Conservation (phyloP, 2,113 vertebrate genomes). For the Hemiscyllium ocellatum region DNA sequence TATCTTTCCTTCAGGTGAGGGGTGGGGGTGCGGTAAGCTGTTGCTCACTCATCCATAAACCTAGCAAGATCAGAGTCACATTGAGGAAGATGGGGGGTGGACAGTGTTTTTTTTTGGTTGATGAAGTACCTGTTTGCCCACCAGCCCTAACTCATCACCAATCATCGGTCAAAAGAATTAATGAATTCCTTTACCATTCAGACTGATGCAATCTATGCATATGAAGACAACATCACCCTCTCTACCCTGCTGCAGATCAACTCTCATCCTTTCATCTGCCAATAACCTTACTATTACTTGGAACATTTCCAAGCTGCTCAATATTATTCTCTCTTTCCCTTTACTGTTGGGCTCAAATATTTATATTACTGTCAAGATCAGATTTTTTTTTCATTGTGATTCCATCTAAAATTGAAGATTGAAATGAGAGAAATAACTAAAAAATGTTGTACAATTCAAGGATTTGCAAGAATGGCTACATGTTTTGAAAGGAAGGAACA, state of each 20-base stretch:
- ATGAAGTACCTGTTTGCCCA: neutral
- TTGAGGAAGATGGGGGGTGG: neutral
- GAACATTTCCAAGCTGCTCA: neutral
- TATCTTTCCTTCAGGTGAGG: no score
- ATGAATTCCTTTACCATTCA: neutral
- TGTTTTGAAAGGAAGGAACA: no score
- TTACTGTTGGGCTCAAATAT: neutral
- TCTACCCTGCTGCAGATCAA: neutral
- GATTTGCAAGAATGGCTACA: no score
- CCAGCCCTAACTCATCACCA: neutral
- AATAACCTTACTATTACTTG: neutral
- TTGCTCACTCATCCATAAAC: no score
- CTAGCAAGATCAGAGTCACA: neutral
- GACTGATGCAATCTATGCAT: neutral
- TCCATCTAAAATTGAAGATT: no score
- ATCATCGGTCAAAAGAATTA: neutral
- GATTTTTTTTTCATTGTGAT: no score
- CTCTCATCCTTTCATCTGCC: neutral
- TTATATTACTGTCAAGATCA: no score
- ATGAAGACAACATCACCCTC: neutral
- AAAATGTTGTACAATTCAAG: no score
- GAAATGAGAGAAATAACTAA: no score
- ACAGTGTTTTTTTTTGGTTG: neutral
- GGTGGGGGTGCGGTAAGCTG: no score
- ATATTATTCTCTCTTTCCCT: neutral